Conservation (phyloP, 2,113 vertebrate species). For the Proterorhinus semilunaris region DNA sequence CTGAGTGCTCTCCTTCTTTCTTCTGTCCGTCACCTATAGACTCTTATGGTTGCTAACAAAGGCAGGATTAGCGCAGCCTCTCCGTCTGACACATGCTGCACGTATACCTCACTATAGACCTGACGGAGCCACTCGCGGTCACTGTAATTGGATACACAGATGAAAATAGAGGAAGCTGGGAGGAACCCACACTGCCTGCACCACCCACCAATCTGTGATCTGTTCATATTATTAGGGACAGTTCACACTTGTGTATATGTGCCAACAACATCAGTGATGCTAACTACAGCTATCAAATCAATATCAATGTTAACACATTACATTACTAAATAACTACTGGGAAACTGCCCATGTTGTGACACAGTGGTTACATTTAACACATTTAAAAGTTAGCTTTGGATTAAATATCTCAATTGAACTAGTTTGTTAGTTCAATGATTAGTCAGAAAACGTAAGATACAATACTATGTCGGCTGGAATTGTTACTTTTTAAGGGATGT, state of each 20-base stretch:
- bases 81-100: constrained; percentile 10
- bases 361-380: too few species aligned
- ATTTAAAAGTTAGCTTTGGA: too few species aligned
- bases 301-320: background rate
- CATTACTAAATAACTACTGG: too few species aligned
- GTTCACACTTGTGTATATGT: background rate
- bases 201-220: background rate
- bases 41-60: constrained; percentile 53
- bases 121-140: constrained; percentile 21
- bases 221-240: background rate
- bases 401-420: too few species aligned
- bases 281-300: background rate
- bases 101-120: constrained; percentile 20
- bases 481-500: too few species aligned
- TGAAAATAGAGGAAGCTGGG: constrained; percentile 23
- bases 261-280: background rate
- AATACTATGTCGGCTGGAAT: too few species aligned
- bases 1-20: constrained; percentile 8
- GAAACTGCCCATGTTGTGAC: too few species aligned
- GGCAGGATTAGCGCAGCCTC: constrained; percentile 60
- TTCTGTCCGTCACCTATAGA: constrained; percentile 33
- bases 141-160: constrained; percentile 45
- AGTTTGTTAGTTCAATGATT: too few species aligned
- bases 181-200: background rate
- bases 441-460: too few species aligned